Evolutionary conservation across 2,888 invertebrate species (phyloP), one percentile per base, ranked within the genome.

Genomic region (Flexamia atlantica): DNA sequence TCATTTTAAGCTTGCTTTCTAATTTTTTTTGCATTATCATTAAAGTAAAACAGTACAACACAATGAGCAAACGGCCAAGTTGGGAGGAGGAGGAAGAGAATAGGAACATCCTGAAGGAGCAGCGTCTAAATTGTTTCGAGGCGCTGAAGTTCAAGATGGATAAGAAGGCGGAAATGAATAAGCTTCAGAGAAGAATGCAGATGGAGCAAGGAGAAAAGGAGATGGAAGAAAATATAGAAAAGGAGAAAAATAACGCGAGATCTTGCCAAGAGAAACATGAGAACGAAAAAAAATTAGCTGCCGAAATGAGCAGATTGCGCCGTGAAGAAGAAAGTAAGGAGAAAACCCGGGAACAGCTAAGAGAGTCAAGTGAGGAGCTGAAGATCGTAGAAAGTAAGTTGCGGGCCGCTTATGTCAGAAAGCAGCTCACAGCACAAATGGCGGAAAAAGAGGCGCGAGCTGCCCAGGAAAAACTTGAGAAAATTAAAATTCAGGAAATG

Each of bases 331-430:
- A 9, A n/a, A 25, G 28, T 4, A 4, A 64, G 3, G 1, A 28
- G 14, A 64, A 64, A 14, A 30, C 30, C 12, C 9, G 94, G 82
- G 93, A 94, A 87, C 91, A 92, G 85, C 88, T 94, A 17, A 89
- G 93, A 70, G 92, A 92, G 86, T 90, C 91, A 72, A 93, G 94
- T 87, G 92, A 93, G 0, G 93, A 94, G 88, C 90, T 96, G 23
- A 90, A 92, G 83, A 92, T 94, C 80, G 89, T 96, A 74, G 92
- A 93, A 85, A 90, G 91, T 60, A 93, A 94, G 88, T 90, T 96
- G 36, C 92, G 93, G 86, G 92, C 93, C n/a, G 96, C 95, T 0
- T 96, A 96, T 88, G 92, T 93, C 36, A 92, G 93, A 87, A 94
- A 95, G 88, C 94, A 94, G 87, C 89, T 95, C 89, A 89, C 91